Conservation (phyloP, 2,113 vertebrate genomes). For the Anarrhichthys ocellatus region DNA sequence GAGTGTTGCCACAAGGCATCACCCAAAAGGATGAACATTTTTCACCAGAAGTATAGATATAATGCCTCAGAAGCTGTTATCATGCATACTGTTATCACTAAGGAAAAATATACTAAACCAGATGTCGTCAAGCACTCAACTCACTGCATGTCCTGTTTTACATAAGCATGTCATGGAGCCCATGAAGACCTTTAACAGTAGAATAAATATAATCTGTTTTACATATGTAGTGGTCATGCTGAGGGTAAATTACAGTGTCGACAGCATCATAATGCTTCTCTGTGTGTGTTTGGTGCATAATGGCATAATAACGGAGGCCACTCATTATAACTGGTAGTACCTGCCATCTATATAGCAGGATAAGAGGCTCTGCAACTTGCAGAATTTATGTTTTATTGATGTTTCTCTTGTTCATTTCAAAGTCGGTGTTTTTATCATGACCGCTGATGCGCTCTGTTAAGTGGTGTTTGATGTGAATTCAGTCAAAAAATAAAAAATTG, state of each 20-base stretch:
- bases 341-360: not conserved
- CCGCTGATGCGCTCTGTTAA: not conserved
- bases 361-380: not conserved
- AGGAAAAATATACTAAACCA: constrained; percentile 19
- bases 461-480: not conserved
- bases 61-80: not conserved
- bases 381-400: not conserved
- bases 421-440: not conserved
- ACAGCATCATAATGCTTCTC: not conserved
- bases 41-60: not conserved
- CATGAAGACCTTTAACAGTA: not conserved
- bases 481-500: not conserved
- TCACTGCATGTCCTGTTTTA: not conserved
- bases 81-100: not conserved
- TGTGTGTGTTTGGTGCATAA: not conserved
- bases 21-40: constrained; percentile 20
- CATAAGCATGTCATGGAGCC: not conserved
- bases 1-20: not conserved
- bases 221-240: not conserved
- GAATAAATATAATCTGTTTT: not conserved
- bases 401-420: not conserved
- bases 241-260: not conserved
- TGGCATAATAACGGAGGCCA: too few species aligned
- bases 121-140: not conserved
- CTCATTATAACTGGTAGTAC: not conserved